phyloP scores from a whole-genome alignment of 2,797 vertebrate genomes.

The Oreochromis grahami region DNA sequence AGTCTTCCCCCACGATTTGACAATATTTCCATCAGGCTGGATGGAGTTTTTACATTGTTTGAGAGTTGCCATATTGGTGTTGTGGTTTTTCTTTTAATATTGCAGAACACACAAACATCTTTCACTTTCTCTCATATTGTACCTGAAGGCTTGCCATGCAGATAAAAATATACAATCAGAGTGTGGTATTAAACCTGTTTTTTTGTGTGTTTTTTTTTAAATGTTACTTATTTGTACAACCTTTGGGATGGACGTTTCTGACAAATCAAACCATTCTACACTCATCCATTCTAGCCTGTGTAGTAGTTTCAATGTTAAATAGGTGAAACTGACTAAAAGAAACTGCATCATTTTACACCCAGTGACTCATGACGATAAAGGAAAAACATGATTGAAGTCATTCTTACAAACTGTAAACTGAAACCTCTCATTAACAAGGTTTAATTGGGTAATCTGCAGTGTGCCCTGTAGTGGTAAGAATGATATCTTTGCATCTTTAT shows the following conservation, averaged over 20 bases:
- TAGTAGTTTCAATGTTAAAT: neutral
- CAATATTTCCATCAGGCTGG: neutral
- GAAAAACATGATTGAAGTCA: neutral
- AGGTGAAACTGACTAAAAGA: neutral
- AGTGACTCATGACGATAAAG: neutral
- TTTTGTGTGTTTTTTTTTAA: accelerated
- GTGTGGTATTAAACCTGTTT: neutral
- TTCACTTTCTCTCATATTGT: neutral
- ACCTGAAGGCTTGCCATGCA: neutral
- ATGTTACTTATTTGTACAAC: neutral
- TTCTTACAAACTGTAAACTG: neutral
- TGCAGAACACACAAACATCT: neutral
- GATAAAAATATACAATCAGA: neutral
- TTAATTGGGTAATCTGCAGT: neutral
- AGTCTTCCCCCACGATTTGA: neutral
- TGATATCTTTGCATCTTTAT: neutral
- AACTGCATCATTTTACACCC: neutral
- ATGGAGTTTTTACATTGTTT: neutral
- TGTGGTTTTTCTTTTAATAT: neutral
- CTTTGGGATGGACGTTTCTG: neutral
- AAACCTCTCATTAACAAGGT: accelerated
- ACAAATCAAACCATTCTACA: neutral
- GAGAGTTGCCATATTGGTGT: neutral
- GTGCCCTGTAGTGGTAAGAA: neutral
- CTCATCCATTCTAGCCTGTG: neutral